Base-by-base conservation (phyloP, 2,113 vertebrate species). In the Struthidea cinerea region DNA sequence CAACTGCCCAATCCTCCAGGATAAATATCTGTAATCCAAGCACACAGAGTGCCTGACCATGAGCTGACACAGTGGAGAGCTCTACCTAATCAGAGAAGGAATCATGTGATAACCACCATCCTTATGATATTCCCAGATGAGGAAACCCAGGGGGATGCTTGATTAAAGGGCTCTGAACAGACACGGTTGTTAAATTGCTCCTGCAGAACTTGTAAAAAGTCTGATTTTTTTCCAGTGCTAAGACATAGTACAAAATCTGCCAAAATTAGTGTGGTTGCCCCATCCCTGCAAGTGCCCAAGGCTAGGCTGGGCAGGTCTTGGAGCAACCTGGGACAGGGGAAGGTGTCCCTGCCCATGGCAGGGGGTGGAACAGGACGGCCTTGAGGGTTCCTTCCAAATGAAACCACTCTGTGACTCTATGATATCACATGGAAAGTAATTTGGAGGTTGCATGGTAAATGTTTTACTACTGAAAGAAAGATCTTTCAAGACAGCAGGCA, bases 1-100 rank as follows among this genome's bases (percentile, higher is more conserved):
- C 44, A 76, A 56, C 0, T 56, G 20, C 37, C 28, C 26, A 46
- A 0, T 42, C 15, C 56, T 74, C 8, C 23, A 13, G 67, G 28
- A 80, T 41, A 46, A 74, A 10, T 26, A 37, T 11, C 35, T 57
- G 79, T 23, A 87, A 84, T 32, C 11, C 53, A 56, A 27, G 35
- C 46, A 74, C 35, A 39, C 18, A 26, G 27, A 80, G 49, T 50
- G 53, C 27, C 64, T 57, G 75, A 42, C 37, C 93, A 61, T 3
- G 44, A 67, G 7, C 27, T 84, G 49, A 33, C 52, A 67, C 3
- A 13, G 21, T 6, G 33, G 35, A 64, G 44, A 65, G 42, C 41
- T 26, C 52, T 2, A 6, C 28, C 41, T 68, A 3, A 84, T 26
- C 37, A 57, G 19, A 86, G 67, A 28, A 78, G 41, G 1, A 37